Base-by-base conservation (phyloP, 2,888 invertebrate genomes). In the Saturnia pavonia region DNA sequence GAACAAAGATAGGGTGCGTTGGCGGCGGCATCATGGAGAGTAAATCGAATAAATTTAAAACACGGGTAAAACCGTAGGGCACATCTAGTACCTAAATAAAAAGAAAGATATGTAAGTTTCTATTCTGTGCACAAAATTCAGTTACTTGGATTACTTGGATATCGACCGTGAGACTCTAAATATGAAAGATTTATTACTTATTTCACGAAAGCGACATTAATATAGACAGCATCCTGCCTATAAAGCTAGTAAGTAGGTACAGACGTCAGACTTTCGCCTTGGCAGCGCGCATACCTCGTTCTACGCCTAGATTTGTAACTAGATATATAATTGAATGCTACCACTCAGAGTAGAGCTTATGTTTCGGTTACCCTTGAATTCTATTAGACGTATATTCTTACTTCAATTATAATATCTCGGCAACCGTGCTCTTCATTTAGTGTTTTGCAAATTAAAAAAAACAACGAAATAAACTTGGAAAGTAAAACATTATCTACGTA, bases 181-280 rank as follows among this genome's bases (percentile, higher is more conserved):
- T 60, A 45, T 51, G 40, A 54, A 40, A n/a, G 12, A 54, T 45
- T 45, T 45, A 22, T 69, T 16, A n/a, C 42, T 1, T 48, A 42
- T 22, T 40, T 40, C 40, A 7, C 16, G 12, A 25, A 57, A 57
- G 42, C 25, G 22, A 34, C 51, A 19, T 27, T 60, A 27, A 60
- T 60, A 69, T 34, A 69, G 48, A 57, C 57, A 54, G 42, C 54
- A 57, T 22, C 40, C 22, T 40, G 54, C 57, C 42, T 54, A 69
- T 69, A 42, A 42, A 69, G 34, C 42, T 57, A 48, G 68, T 40
- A 68, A 54, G 48, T 54, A 68, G 68, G 54, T 54, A 19, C 51
- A 54, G 69, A 42, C 25, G 68, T 71, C 70, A 73, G 75, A 76
- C 82, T 83, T 83, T 83, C 82, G 83, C 82, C 83, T 81, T 83